Evolutionary conservation across 2,888 invertebrate species (phyloP), one percentile per base, ranked within the genome.

Genomic region (Melanchra persicariae): DNA sequence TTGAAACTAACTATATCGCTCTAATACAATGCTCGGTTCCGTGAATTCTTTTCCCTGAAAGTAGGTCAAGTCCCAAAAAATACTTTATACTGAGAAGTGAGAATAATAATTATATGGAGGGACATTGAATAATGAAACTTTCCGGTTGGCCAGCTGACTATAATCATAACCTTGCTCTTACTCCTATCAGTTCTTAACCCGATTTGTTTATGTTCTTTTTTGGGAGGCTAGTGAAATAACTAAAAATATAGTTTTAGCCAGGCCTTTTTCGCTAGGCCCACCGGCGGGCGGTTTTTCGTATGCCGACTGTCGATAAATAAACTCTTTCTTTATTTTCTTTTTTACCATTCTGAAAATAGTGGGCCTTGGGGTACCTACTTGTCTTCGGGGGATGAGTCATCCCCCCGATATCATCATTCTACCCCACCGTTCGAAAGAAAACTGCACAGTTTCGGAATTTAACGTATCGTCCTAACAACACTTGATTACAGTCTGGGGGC

Each of bases 401-500:
- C 26, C 47, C n/a, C 19, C 17, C 15, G 12, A 30, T 22, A 12
- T 15, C 6, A 22, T 12, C 26, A 19, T 60, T 43, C 24, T 40
- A 47, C 40, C 40, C 19, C 19, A 26, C 22, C 9, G 45, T 22
- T 40, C 10, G 34, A 34, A 67, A 60, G 49, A 61, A 57, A 77
- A 77, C n/a, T 52, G 40, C 67, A 54, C 19, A 24, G 22, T 37
- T 57, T 34, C 65, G 17, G 22, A 51, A 57, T 37, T 37, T 7
- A 57, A 52, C 30, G 30, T 54, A 67, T 63, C 60, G 37, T 60
- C 30, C 43, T 30, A 63, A 52, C 40, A 54, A 37, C 45, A 30
- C 47, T 66, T 61, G 26, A 71, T 73, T 78, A 75, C 68, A 75
- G n/a, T n/a, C n/a, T n/a, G n/a, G n/a, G n/a, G n/a, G n/a, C n/a